A percentile compares a stretch with the other conserved stretches of the same genome.
Evolutionary conservation across 2,113 vertebrate species (phyloP).

Genomic region (Chaenocephalus aceratus): DNA sequence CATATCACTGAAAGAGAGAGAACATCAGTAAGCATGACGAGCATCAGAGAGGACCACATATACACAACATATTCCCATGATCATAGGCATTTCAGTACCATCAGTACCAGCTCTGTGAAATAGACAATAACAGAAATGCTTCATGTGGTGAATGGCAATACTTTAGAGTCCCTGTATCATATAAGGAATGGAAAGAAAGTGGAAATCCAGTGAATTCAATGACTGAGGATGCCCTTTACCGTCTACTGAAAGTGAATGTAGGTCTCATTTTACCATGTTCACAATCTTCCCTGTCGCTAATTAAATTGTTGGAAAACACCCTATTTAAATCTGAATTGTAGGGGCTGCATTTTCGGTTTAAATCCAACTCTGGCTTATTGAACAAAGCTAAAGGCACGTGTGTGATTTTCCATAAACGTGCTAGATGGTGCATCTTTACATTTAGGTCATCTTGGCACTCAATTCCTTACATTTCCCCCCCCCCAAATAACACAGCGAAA

Average conservation of each 20-base stretch:
- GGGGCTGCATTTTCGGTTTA: neutral
- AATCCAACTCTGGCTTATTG: neutral
- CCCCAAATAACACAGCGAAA: neutral
- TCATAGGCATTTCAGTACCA: neutral
- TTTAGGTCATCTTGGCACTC: neutral
- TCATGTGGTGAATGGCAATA: neutral
- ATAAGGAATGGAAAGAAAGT: too few relatives aligned
- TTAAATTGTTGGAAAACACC: neutral
- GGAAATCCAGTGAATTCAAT: too few relatives aligned
- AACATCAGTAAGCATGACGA: conserved; percentile 16
- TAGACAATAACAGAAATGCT: neutral
- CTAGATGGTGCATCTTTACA: neutral
- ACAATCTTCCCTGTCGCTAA: too few relatives aligned
- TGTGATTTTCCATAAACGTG: neutral
- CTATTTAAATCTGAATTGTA: neutral
- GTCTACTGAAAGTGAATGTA: too few relatives aligned
- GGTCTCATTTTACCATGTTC: too few relatives aligned
- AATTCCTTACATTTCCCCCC: too few relatives aligned
- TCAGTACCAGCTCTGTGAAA: neutral
- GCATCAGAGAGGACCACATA: neutral
- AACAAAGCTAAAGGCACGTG: neutral
- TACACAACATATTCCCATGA: neutral
- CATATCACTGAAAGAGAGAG: conserved; percentile 6
- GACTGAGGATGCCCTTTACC: too few relatives aligned
- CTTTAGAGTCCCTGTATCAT: too few relatives aligned